Conservation (phyloP, 2,888 invertebrate species). For the Gymnocheta viridis region DNA sequence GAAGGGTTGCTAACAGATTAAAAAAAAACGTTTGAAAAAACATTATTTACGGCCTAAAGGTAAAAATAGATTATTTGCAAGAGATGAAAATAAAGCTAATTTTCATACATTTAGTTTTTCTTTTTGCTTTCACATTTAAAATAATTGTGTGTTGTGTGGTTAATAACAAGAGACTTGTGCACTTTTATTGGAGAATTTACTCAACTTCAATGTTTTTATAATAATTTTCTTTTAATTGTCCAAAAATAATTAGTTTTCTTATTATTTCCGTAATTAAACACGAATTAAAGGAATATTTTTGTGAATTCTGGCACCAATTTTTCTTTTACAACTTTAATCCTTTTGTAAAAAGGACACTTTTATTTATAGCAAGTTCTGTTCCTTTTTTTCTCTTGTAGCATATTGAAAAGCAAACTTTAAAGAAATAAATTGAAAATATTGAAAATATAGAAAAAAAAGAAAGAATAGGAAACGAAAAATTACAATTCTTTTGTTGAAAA, state of each 20-base stretch:
- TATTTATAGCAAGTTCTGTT: slow-evolving; percentile 15
- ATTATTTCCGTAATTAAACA: background rate
- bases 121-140: background rate
- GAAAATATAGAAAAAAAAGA: background rate
- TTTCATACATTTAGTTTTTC: background rate
- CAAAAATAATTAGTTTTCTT: background rate
- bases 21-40: slow-evolving; percentile 3
- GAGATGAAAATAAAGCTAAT: background rate
- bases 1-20: background rate
- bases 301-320: background rate
- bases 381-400: background rate
- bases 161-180: background rate
- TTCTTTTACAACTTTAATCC: background rate
- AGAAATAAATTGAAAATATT: slow-evolving; percentile 33
- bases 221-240: background rate
- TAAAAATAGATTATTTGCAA: background rate
- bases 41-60: slow-evolving; percentile 23
- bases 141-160: background rate
- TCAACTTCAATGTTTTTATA: background rate
- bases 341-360: no score
- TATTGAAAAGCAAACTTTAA: background rate
- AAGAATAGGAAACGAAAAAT: background rate
- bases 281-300: background rate
- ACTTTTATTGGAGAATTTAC: background rate
- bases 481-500: slow-evolving; percentile 33